Evolutionary conservation across 2,888 invertebrate genomes (phyloP).

Genomic region (Mantis religiosa): DNA sequence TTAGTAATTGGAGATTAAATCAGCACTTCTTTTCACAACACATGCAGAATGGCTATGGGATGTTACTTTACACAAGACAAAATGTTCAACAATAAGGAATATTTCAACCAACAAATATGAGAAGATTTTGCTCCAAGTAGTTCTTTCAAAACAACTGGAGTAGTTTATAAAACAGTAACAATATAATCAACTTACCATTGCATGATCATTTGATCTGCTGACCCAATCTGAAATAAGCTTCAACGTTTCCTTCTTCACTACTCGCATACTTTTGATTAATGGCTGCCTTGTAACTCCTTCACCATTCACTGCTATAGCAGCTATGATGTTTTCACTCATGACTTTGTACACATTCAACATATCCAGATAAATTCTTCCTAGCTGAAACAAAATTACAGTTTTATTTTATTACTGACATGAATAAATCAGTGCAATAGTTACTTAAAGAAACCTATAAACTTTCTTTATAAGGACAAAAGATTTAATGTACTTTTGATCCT

Average conservation of each 20-base stretch:
- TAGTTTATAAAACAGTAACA: no score
- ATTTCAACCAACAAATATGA: no score
- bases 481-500: no score
- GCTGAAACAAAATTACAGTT: constrained; percentile 49
- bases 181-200: constrained; percentile 58
- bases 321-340: constrained; percentile 91
- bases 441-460: not conserved
- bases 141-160: no score
- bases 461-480: no score
- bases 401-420: not conserved
- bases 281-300: constrained; percentile 97
- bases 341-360: constrained; percentile 99
- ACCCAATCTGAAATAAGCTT: constrained; percentile 98
- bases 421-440: not conserved
- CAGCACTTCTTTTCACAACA: no score
- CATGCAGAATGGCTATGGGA: no score
- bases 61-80: no score
- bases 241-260: constrained; percentile 96
- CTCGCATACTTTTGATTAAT: constrained; percentile 95
- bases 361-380: constrained; percentile 96
- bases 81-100: no score
- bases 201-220: constrained; percentile 81
- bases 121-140: no score
- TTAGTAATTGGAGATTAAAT: no score
- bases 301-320: constrained; percentile 90